Percentiles rank a stretch among this genome's conserved stretches.
Evolutionary conservation across 2,113 vertebrate genomes (phyloP).

Genomic region (Numenius arquata): DNA sequence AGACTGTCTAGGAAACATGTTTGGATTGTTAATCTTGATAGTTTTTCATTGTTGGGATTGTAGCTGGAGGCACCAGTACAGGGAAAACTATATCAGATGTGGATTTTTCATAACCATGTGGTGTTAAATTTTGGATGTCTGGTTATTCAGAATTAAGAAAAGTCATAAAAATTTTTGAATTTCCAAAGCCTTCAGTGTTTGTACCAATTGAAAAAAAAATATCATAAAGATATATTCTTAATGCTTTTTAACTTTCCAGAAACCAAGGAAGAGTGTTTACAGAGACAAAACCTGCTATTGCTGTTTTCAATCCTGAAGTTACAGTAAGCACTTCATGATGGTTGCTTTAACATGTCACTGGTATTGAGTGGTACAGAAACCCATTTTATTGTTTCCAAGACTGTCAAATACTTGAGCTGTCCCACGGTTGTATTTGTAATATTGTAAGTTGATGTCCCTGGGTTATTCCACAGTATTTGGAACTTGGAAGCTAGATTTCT

Average conservation of each 20-base stretch:
- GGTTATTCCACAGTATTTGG: background rate
- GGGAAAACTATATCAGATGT: background rate
- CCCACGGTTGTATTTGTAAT: background rate
- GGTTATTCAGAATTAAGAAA: background rate
- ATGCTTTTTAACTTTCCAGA: background rate
- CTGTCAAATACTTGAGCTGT: background rate
- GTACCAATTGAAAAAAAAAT: background rate
- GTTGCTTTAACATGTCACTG: background rate
- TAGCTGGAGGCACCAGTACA: background rate
- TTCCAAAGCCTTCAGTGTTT: background rate
- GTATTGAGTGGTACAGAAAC: background rate
- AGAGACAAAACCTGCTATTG: background rate
- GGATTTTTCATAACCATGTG: background rate
- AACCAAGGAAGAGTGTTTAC: background rate
- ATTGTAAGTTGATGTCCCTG: background rate
- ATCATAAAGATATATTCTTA: background rate
- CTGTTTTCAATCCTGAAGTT: background rate
- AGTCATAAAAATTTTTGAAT: fast-evolving
- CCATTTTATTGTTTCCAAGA: background rate
- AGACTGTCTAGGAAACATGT: background rate
- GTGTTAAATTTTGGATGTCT: background rate
- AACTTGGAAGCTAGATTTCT: background rate
- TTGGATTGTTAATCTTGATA: background rate
- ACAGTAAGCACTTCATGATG: background rate
- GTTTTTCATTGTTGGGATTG: background rate